Percentiles rank a stretch among this genome's conserved stretches.
phyloP scores from a whole-genome alignment of 2,113 vertebrate species.

The Ictalurus furcatus region DNA sequence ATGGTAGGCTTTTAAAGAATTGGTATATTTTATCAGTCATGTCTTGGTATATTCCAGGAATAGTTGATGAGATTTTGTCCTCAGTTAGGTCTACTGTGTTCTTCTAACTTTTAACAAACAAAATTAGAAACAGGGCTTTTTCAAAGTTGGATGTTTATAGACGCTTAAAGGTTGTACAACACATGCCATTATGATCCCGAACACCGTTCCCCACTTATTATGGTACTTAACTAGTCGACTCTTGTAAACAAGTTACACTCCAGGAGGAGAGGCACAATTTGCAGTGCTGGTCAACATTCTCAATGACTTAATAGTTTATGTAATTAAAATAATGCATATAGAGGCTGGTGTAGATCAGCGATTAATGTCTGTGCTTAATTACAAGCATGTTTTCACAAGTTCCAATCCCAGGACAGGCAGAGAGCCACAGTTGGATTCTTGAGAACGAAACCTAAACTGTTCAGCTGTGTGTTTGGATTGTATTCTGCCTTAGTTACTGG shows the following conservation, averaged over 20 bases:
- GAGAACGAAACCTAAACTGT: not conserved
- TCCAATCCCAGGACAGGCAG: not conserved
- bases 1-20: not conserved
- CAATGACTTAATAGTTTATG: not conserved
- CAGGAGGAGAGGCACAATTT: not conserved
- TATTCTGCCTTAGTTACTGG: not conserved
- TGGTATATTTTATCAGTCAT: not conserved
- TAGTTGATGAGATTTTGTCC: not conserved
- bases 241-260: constrained; percentile 54
- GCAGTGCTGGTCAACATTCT: constrained; percentile 2
- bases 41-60: not conserved
- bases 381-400: not conserved
- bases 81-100: not conserved
- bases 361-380: too few species aligned
- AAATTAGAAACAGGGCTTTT: not conserved
- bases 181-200: not conserved
- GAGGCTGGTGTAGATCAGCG: too few species aligned
- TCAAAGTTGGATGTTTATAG: not conserved
- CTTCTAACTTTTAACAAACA: not conserved
- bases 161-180: not conserved
- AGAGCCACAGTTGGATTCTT: not conserved
- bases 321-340: not conserved
- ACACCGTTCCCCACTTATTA: constrained; percentile 1
- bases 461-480: not conserved
- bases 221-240: constrained; percentile 25